phyloP scores from a whole-genome alignment of 2,113 vertebrate genomes.

The Cynocephalus volans region DNA sequence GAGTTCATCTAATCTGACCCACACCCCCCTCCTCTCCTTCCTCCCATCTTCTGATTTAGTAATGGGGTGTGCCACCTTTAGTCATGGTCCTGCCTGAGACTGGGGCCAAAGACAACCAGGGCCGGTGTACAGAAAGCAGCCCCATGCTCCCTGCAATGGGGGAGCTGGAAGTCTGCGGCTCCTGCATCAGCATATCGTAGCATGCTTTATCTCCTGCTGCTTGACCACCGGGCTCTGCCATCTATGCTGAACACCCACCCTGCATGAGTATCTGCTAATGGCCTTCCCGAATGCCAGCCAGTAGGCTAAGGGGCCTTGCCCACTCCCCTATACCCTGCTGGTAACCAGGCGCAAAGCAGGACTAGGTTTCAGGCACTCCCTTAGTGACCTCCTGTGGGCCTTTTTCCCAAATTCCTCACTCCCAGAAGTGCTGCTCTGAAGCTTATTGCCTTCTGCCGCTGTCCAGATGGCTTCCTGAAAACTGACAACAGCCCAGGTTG shows the following conservation, averaged over 20 bases:
- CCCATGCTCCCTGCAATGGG: not conserved
- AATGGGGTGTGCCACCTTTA: not conserved
- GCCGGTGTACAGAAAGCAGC: not conserved
- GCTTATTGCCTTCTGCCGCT: not conserved
- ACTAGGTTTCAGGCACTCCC: not conserved
- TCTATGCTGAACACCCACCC: not conserved
- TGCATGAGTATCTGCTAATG: no score
- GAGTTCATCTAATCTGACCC: not conserved
- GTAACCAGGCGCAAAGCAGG: not conserved
- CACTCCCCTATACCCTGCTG: not conserved
- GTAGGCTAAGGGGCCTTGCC: not conserved
- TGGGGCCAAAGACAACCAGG: not conserved
- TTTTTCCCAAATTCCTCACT: not conserved
- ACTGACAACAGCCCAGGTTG: not conserved
- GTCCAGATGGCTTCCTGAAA: not conserved
- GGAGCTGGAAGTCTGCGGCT: fast-evolving
- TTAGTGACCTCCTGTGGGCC: fast-evolving
- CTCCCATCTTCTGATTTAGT: not conserved
- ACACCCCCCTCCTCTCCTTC: not conserved
- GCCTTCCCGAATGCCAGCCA: not conserved
- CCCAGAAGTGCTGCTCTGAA: not conserved
- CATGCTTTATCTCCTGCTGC: not conserved
- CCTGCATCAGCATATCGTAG: fast-evolving
- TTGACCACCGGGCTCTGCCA: not conserved
- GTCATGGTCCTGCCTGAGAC: not conserved